Evolutionary conservation across 2,797 vertebrate species (phyloP).

Genomic region (Mycteria americana): DNA sequence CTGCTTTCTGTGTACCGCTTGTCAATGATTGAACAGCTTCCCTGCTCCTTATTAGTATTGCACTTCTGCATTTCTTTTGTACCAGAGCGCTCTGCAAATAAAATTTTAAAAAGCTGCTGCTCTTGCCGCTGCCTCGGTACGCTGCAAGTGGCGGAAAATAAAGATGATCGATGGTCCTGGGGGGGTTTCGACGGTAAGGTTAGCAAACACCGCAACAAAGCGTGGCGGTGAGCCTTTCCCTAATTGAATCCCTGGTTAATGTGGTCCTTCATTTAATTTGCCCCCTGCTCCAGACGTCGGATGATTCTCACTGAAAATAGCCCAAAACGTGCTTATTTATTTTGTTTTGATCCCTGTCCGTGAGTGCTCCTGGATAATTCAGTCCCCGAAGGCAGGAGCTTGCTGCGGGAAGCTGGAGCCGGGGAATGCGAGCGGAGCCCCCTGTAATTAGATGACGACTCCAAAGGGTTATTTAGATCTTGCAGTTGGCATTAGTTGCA

Average conservation of each 20-base stretch:
- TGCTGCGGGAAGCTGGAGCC: neutral
- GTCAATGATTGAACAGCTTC: neutral
- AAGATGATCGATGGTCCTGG: neutral
- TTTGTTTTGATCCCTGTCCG: neutral
- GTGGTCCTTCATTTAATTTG: constrained; percentile 4
- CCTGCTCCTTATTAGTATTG: constrained; percentile 2
- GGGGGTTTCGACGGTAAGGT: neutral
- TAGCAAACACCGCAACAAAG: constrained; percentile 19
- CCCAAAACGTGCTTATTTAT: neutral
- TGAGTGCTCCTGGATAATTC: neutral
- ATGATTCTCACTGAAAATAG: neutral
- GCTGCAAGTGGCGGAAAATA: neutral
- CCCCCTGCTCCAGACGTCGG: neutral
- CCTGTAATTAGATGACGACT: neutral
- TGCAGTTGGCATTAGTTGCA: neutral
- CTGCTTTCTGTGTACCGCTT: neutral
- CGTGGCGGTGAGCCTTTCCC: neutral
- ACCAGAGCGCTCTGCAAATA: constrained; percentile 12
- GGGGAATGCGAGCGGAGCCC: neutral
- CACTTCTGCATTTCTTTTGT: neutral
- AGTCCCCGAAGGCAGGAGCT: neutral
- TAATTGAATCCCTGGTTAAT: constrained; percentile 66
- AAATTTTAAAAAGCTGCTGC: constrained; percentile 27
- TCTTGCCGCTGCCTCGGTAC: neutral
- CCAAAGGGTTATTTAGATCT: constrained; percentile 28